phyloP scores from a whole-genome alignment of 1,140 invertebrate genomes.

The Nephila pilipes region DNA sequence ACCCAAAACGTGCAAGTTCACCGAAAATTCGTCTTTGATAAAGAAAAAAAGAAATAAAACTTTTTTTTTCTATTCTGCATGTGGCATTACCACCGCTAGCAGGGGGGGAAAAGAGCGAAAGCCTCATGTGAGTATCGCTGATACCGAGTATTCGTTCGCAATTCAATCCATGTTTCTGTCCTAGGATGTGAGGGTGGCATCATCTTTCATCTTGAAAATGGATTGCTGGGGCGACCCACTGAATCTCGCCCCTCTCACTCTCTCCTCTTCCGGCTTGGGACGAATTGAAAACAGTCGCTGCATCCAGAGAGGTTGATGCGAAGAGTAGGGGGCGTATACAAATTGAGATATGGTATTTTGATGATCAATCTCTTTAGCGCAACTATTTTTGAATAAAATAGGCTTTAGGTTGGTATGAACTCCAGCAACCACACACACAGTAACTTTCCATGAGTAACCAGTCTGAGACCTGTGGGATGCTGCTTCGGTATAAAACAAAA shows the following conservation, averaged over 20 bases:
- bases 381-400: neutral
- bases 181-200: neutral
- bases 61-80: neutral
- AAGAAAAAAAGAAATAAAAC: neutral
- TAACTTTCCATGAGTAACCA: no score
- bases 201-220: conserved; percentile 67
- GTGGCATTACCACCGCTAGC: neutral
- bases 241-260: neutral
- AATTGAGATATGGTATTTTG: neutral
- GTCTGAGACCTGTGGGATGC: no score
- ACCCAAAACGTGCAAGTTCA: conserved; percentile 15
- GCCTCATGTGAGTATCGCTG: neutral
- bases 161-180: conserved; percentile 42
- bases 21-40: neutral
- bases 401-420: no score
- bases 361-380: neutral
- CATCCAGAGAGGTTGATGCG: neutral
- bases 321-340: neutral
- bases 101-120: neutral
- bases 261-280: conserved; percentile 33
- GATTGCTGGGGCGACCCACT: conserved; percentile 13
- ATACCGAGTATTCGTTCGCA: neutral
- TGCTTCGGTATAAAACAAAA: no score
- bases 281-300: conserved; percentile 39
- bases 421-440: no score